Conservation (phyloP, 1,140 invertebrate genomes). For the Hycleus cichorii region DNA sequence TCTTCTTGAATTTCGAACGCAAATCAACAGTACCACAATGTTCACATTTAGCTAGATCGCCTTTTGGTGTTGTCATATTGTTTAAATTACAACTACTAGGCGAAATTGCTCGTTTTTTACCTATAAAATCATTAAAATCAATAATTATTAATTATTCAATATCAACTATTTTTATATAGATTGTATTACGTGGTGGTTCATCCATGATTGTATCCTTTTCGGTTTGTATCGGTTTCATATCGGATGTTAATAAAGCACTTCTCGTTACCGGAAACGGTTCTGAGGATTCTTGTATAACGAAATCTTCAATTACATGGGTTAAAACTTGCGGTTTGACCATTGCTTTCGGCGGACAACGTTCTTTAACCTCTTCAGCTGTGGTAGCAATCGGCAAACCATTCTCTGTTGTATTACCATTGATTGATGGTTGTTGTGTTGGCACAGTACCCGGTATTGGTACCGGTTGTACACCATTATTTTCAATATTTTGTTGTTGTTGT, state of each 20-base stretch:
- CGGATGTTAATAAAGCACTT: slow-evolving; percentile 43
- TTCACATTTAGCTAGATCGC: slow-evolving; percentile 65
- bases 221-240: slow-evolving; percentile 40
- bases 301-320: slow-evolving; percentile 95
- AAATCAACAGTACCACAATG: slow-evolving; percentile 68
- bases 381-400: slow-evolving; percentile 36
- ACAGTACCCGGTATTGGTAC: slow-evolving; percentile 34
- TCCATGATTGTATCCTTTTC: slow-evolving; percentile 50
- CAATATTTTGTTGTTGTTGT: slow-evolving; percentile 6
- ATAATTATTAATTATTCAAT: slow-evolving; percentile 10
- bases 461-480: slow-evolving; percentile 24
- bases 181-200: slow-evolving; percentile 61
- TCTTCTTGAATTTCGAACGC: slow-evolving; percentile 64
- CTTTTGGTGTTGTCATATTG: slow-evolving; percentile 26
- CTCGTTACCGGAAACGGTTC: slow-evolving; percentile 83
- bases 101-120: slow-evolving; percentile 29
- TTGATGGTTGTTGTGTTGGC: slow-evolving; percentile 32
- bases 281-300: slow-evolving; percentile 89
- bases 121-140: slow-evolving; percentile 27
- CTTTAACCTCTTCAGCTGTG: slow-evolving; percentile 53
- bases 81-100: slow-evolving; percentile 33
- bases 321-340: slow-evolving; percentile 94
- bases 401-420: slow-evolving; percentile 31
- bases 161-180: slow-evolving; percentile 1
- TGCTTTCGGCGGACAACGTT: slow-evolving; percentile 64